Evolutionary conservation across 2,888 invertebrate species (phyloP), one percentile per base, ranked within the genome.

Genomic region (Mellilla xanthometata): DNA sequence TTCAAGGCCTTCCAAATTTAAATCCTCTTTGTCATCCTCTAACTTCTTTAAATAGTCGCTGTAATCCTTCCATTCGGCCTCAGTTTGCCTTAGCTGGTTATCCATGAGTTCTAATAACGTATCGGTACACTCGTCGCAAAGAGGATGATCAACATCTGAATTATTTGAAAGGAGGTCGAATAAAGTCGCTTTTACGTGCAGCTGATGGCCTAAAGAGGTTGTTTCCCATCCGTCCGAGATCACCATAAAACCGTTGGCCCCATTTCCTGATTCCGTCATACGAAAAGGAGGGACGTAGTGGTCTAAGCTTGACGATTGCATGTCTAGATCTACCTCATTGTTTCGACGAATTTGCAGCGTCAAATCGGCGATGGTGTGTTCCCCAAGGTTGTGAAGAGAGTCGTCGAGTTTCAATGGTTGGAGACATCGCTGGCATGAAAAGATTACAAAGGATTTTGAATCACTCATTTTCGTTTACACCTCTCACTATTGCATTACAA

Each of bases 101-200:
- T 97, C 97, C 92, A 98, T 94, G 28, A 96, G 90, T 74, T 97
- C 95, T 55, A 98, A 84, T 52, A 99, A 90, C 3, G 95, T 94
- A 76, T 99, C 99, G 0, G 97, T 96, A 71, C 98, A 99, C 79
- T 99, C 98, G 79, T 97, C 97, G 71, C 99, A 99, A 8, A 99
- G 81, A 0, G 99, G 98, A 87, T 99, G 98, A 79, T 99, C 98
- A 0, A 98, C 95, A 70, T 96, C 96, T 0, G 98, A 97, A 72
- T 96, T 97, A 39, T 96, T 96, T 11, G 98, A 98, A 39, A 99
- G 85, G 53, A 96, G 93, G 80, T 99, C 98, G 72, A 97, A 98
- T 40, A 99, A 85, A 27, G 95, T 94, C 8, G 96, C 96, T 72
- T 95, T 94, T 1, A 96, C 93, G 91, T 95, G 82, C 11, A 83